These are phyloP conservation scores for Patagioenas fasciata DNA, from an alignment of 2,113 vertebrate genomes.

Conservation along the genomic window DNA sequence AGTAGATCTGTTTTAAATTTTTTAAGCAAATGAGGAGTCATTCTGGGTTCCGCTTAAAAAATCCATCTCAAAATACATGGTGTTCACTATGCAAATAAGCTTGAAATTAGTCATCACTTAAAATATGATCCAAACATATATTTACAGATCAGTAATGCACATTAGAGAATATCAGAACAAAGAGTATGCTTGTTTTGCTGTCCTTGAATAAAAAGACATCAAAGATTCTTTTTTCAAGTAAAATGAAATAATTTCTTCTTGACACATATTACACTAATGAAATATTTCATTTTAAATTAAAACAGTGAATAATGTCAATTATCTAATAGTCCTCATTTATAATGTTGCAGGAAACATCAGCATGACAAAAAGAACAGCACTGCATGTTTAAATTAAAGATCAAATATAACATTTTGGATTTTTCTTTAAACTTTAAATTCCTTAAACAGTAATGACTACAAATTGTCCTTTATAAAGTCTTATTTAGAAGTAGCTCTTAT, in stretches of 20 bases:
- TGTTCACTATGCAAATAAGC: slow-evolving; percentile 20
- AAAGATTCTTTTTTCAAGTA: not conserved
- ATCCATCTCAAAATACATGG: not conserved
- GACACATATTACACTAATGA: not conserved
- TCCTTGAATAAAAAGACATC: not conserved
- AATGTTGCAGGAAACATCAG: not conserved
- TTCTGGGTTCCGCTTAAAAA: slow-evolving; percentile 10
- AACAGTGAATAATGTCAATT: not conserved
- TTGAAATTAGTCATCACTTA: slow-evolving; percentile 33
- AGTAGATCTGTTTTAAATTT: slow-evolving; percentile 24
- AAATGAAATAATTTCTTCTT: not conserved
- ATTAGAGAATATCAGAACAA: not conserved
- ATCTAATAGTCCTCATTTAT: not conserved
- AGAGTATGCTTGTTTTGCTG: not conserved
- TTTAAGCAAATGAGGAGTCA: slow-evolving; percentile 47
- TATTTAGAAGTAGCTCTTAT: not conserved
- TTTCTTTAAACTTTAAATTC: not conserved
- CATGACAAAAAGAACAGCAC: not conserved
- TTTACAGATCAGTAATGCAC: not conserved
- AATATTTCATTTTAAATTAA: not conserved
- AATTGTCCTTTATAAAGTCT: not conserved
- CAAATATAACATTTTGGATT: not conserved
- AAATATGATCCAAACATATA: not conserved
- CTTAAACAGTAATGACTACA: not conserved
- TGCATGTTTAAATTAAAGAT: not conserved